Evolutionary conservation across 92 coral and sea anemone genomes (phyloP).

Genomic region (Epizoanthus ramosus): DNA sequence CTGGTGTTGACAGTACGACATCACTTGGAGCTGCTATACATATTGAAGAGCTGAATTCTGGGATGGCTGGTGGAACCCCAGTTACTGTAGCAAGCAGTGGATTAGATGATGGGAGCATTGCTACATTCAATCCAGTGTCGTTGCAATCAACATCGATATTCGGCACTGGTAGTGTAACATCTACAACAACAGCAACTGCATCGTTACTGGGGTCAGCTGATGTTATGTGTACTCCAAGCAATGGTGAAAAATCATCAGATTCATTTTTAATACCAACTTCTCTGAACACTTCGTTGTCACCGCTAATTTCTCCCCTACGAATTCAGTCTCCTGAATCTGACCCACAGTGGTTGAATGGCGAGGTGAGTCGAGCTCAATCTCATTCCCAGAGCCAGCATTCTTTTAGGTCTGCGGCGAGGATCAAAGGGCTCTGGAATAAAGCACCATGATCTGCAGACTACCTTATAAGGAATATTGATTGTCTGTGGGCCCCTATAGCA

Average conservation of each 20-base stretch:
- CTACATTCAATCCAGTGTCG: conserved; percentile 7
- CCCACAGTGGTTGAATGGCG: conserved; percentile 84
- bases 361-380: conserved; percentile 55
- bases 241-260: conserved; percentile 20
- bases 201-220: conserved; percentile 17
- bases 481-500: too few relatives aligned
- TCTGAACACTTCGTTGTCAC: conserved; percentile 43
- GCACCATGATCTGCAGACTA: too few relatives aligned
- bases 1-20: conserved; percentile 18
- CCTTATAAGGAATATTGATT: too few relatives aligned
- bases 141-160: conserved; percentile 15
- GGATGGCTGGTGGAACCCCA: conserved; percentile 63
- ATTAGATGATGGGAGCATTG: conserved; percentile 34
- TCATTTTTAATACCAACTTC: conserved; percentile 24
- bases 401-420: too few relatives aligned
- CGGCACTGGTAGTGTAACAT: background rate
- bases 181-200: conserved; percentile 8
- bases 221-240: conserved; percentile 26
- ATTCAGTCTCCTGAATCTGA: conserved; percentile 50
- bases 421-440: too few relatives aligned
- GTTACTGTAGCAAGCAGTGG: conserved; percentile 52
- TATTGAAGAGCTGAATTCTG: conserved; percentile 71
- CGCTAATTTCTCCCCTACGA: conserved; percentile 53
- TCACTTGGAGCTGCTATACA: conserved; percentile 52
- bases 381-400: too few relatives aligned